phyloP scores from a whole-genome alignment of 2,113 vertebrate species.

The Bolborhynchus lineola region DNA sequence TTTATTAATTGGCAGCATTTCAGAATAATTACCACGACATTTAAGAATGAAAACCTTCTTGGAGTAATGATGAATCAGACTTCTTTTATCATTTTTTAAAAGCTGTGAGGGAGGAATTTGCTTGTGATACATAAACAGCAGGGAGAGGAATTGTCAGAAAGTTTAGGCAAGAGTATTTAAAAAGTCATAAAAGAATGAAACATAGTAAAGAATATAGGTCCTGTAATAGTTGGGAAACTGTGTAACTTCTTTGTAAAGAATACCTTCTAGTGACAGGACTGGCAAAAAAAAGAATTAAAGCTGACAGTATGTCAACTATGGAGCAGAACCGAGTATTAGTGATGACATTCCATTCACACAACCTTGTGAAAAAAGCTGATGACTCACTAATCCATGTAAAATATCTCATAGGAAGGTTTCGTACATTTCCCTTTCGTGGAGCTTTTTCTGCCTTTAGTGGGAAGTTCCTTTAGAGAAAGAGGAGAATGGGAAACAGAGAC shows the following conservation, averaged over 20 bases:
- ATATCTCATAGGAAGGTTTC: neutral
- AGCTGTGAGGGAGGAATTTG: neutral
- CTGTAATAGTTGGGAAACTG: neutral
- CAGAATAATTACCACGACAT: neutral
- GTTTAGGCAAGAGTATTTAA: neutral
- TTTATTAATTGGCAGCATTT: neutral
- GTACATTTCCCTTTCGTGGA: neutral
- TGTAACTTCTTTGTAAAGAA: neutral
- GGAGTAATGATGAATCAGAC: neutral
- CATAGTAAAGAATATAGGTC: neutral
- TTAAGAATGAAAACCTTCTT: neutral
- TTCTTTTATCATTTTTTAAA: neutral
- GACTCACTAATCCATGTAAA: neutral
- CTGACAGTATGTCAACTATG: neutral
- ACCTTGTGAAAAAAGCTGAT: neutral
- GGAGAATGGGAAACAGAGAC: neutral
- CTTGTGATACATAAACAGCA: neutral
- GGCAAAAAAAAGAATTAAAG: neutral
- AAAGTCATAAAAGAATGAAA: neutral
- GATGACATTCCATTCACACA: neutral
- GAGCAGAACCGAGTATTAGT: neutral
- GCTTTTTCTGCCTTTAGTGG: neutral
- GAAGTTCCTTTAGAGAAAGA: neutral
- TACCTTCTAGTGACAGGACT: neutral
- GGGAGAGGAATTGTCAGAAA: neutral